Base-by-base conservation (phyloP, 2,113 vertebrate species). In the Misgurnus mizolepis region DNA sequence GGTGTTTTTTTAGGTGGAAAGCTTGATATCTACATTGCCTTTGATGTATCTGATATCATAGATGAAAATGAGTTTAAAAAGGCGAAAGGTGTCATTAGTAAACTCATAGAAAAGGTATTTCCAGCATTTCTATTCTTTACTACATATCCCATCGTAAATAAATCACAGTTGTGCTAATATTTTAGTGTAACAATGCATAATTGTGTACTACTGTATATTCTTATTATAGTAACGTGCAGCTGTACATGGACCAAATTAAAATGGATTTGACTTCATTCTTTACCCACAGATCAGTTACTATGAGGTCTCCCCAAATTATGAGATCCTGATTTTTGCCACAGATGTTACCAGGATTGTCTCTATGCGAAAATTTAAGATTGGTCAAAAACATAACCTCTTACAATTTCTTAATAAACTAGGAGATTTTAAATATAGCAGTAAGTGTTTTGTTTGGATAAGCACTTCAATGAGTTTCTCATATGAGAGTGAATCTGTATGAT, bases 21-120 rank as follows among this genome's bases (percentile, higher is more conserved):
- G 3, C 89, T 94, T 0, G 89, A 93, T 73, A 92, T 94, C 68
- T 94, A 91, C 18, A 93, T 94, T 3, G 92, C 83, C 9, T 68
- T 94, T 61, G 93, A 94, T 75, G 87, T 90, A 70, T 94, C 93
- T 55, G 86, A 85, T 27, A 94, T 93, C 81, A 90, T 94, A 0
- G 0, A 17, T 0, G 0, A 88, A 3, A 0, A 34, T 0, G 0
- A 91, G 0, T 65, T 92, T 53, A 0, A 10, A 0, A 0, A 10
- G 0, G 82, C 92, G 47, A 93, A 40, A 64, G 0, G 72, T 0
- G 60, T 82, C 0, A 56, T 90, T 0, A 22, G 1, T 34, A 80
- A 74, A 55, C 90, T 94, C 4, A 87, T 94, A 41, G 4, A 3
- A 0, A 93, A 91, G 91, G 92, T 94, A 47, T 47, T 68, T 47